phyloP scores from a whole-genome alignment of 2,888 invertebrate species.

The Epirrhoe tristata region DNA sequence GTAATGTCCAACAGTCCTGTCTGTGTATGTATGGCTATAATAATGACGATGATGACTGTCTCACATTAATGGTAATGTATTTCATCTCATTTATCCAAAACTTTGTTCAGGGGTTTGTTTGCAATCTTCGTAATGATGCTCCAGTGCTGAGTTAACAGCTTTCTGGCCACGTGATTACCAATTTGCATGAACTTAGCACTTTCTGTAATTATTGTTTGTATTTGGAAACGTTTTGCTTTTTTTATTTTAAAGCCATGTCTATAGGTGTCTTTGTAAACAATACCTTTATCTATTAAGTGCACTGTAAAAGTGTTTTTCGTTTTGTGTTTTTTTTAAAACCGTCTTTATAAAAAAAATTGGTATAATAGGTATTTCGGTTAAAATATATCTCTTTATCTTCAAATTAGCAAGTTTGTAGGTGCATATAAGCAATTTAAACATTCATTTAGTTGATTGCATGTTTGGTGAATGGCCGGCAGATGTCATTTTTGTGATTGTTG shows the following conservation, averaged over 20 bases:
- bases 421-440: conserved; percentile 20
- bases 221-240: conserved; percentile 30
- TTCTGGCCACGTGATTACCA: conserved; percentile 60
- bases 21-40: not conserved
- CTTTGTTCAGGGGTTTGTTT: conserved; percentile 67
- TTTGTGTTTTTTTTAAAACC: too few species aligned
- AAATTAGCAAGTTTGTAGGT: not conserved
- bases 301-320: too few species aligned
- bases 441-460: conserved; percentile 34
- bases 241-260: conserved; percentile 28
- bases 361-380: too few species aligned
- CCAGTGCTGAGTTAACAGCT: conserved; percentile 58
- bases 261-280: not conserved
- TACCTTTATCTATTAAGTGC: not conserved
- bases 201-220: conserved; percentile 34
- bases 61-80: conserved; percentile 56
- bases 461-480: conserved; percentile 23
- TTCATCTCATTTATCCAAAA: conserved; percentile 64
- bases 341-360: too few species aligned
- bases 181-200: conserved; percentile 50
- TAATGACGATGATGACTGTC: conserved; percentile 16
- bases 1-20: not conserved
- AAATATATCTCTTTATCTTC: too few species aligned
- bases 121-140: conserved; percentile 66
- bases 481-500: conserved; percentile 18